Evolutionary conservation across 30 jellyfish, hydroid and myxozoan species (phyloP), one percentile per base, ranked within the genome.

Genomic region (Chironex yamaguchii): DNA sequence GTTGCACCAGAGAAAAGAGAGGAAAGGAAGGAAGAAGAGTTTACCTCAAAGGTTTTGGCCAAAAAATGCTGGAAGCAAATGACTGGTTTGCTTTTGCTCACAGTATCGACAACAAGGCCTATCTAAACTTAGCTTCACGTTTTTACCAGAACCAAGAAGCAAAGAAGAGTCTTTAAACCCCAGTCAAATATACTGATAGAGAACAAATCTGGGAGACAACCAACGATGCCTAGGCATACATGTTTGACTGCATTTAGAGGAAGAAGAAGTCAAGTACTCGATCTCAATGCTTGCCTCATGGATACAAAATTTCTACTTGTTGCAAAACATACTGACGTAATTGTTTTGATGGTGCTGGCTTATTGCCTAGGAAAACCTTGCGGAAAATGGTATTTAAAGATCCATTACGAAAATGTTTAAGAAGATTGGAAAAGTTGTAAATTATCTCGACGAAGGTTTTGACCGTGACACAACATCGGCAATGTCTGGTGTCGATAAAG

Each of bases 1-100:
- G 77, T 50, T 26, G 77, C 77, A 64, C 77, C 20, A 64, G 77
- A 64, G 77, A n/a, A n/a, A 68, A 68, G 67, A 68, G 68, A 33
- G 82, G 82, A 27, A 34, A 68, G 67, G 62, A 64, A 64, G 77
- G 77, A 64, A 26, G 77, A 64, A 64, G 77, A 64, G 77, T 64
- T 64, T 30, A 33, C 26, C 25, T 68, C 64, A 28, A 29, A 68
- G 68, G 68, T 29, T 66, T 27, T 33, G 77, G 28, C 42, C 77
- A 64, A 64, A 24, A 64, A 30, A 64, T 64, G 77, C 77, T 64
- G 77, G 28, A 2, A 3, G 42, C 49, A 26, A 64, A 64, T n/a
- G 77, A 64, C 21, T 64, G 77, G 77, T 50, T 64, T 13, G 21
- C 77, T 26, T 64, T 64, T 64, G 27, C 30, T 64, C 34, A 22